phyloP scores from a whole-genome alignment of 2,113 vertebrate genomes.

The Neolamprologus sp. region DNA sequence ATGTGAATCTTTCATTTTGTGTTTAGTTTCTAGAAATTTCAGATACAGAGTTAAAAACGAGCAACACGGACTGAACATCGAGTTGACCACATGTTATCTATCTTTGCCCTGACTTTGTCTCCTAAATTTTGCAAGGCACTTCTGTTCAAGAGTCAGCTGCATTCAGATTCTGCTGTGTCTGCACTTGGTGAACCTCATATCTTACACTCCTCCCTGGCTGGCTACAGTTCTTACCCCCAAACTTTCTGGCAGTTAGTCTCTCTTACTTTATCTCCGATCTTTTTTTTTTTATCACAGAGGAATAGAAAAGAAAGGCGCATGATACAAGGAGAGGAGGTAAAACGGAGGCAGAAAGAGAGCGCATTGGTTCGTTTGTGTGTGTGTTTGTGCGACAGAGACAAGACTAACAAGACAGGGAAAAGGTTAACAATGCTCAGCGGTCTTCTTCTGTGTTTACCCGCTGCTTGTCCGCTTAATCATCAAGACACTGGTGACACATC shows the following conservation, averaged over 20 bases:
- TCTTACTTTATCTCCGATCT: not conserved
- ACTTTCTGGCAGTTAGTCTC: slow-evolving; percentile 22
- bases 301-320: not conserved
- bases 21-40: not conserved
- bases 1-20: not conserved
- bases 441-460: slow-evolving; percentile 26
- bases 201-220: slow-evolving; percentile 29
- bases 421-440: slow-evolving; percentile 34
- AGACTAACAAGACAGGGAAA: slow-evolving; percentile 22
- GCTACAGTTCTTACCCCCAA: slow-evolving; percentile 23
- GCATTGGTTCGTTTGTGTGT: not conserved
- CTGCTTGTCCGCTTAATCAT: slow-evolving; percentile 47
- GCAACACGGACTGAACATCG: slow-evolving; percentile 40
- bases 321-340: not conserved
- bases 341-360: not conserved
- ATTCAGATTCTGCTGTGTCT: slow-evolving; percentile 64
- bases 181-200: slow-evolving; percentile 46
- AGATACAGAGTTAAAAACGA: not conserved
- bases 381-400: not conserved
- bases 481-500: slow-evolving; percentile 30
- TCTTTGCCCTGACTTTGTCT: slow-evolving; percentile 58
- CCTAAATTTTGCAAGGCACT: slow-evolving; percentile 71
- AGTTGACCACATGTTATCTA: slow-evolving; percentile 61
- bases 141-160: slow-evolving; percentile 49
- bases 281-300: slow-evolving; percentile 1